Conservation (phyloP, 2,113 vertebrate genomes). For the Abramis brama region DNA sequence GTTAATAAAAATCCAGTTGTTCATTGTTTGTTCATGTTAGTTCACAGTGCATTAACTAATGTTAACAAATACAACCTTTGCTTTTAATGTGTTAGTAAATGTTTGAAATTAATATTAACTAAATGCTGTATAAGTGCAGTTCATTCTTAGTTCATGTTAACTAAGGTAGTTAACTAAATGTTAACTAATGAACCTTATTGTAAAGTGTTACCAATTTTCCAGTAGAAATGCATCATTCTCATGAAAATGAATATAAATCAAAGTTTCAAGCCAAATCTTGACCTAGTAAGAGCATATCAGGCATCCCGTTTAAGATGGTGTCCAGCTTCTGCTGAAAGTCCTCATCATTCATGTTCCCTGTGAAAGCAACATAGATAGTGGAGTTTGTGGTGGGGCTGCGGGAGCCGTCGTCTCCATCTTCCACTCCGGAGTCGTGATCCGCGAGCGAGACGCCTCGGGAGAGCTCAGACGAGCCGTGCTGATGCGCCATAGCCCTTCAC, state of each 20-base stretch:
- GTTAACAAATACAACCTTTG: too few relatives aligned
- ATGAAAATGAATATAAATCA: not conserved
- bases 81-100: too few relatives aligned
- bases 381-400: conserved; percentile 69
- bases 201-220: too few relatives aligned
- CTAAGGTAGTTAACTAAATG: too few relatives aligned
- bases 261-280: conserved; percentile 51
- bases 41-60: too few relatives aligned
- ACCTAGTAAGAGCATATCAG: conserved; percentile 90
- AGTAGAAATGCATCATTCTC: too few relatives aligned
- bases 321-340: conserved; percentile 90
- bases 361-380: conserved; percentile 91
- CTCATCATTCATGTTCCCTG: conserved; percentile 90
- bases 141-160: too few relatives aligned
- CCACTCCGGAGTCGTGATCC: conserved; percentile 88
- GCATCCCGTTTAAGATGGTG: conserved; percentile 84
- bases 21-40: too few relatives aligned
- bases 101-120: too few relatives aligned
- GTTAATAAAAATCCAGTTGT: too few relatives aligned
- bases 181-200: too few relatives aligned
- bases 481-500: conserved; percentile 71
- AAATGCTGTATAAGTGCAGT: too few relatives aligned
- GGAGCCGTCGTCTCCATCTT: conserved; percentile 77
- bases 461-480: conserved; percentile 61
- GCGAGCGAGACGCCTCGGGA: conserved; percentile 78